Evolutionary conservation across 1,140 invertebrate genomes (phyloP).

Genomic region (Aplysia californica): DNA sequence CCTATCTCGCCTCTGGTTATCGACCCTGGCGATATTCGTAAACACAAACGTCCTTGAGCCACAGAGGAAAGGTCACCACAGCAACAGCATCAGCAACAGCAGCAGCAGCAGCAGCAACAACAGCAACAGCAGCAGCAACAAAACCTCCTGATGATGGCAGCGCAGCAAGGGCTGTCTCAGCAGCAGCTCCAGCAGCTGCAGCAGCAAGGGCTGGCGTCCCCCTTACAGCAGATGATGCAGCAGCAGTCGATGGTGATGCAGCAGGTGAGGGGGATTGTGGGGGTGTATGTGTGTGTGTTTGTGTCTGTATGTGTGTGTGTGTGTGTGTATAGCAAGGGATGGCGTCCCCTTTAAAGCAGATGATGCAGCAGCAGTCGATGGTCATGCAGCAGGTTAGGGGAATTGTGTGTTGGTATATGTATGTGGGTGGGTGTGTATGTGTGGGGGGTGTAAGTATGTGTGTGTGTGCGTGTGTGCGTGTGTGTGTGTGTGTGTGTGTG

Average conservation of each 20-base stretch:
- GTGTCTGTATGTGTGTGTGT: no score
- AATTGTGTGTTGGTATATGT: no score
- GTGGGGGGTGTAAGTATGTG: no score
- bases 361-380: conserved; percentile 49
- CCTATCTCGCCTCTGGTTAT: no score
- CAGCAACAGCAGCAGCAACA: conserved; percentile 38
- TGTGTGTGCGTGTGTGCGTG: no score
- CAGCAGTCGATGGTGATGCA: conserved; percentile 47
- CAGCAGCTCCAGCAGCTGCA: conserved; percentile 76
- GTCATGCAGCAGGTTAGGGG: conserved; percentile 48
- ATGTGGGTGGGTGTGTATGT: no score
- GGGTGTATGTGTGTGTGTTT: no score
- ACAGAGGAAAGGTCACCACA: no score
- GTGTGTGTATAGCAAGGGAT: conserved; percentile 37
- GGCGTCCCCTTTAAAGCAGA: conserved; percentile 33
- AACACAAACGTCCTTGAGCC: no score
- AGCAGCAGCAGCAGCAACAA: conserved; percentile 24
- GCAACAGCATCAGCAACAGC: conserved; percentile 24
- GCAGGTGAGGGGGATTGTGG: conserved; percentile 46
- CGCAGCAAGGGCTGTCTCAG: conserved; percentile 60
- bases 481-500: no score
- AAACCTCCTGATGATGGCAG: conserved; percentile 60
- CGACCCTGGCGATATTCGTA: no score
- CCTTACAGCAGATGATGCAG: conserved; percentile 47
- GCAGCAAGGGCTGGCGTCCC: conserved; percentile 31